Conservation (phyloP, 2,113 vertebrate genomes). For the Caranx ignobilis region DNA sequence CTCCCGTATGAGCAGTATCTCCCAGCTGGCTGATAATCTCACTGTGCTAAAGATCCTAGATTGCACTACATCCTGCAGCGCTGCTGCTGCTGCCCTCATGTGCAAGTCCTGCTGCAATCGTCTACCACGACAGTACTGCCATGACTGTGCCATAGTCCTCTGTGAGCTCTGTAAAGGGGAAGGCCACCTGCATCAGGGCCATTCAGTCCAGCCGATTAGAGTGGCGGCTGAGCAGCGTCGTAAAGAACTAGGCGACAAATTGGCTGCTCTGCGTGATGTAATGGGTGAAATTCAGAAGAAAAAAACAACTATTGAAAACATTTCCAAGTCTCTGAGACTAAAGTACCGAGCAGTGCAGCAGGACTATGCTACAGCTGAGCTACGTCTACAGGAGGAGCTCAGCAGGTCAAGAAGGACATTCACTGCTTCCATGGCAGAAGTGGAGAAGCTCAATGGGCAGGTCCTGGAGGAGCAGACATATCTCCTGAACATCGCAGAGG, state of each 20-base stretch:
- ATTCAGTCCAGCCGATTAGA: conserved; percentile 88
- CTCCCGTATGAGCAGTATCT: conserved; percentile 91
- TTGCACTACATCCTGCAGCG: conserved; percentile 86
- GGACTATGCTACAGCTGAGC: conserved; percentile 92
- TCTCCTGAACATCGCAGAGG: conserved; percentile 93
- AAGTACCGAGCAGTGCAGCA: conserved; percentile 92
- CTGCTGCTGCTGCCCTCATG: conserved; percentile 90
- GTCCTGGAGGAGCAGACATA: conserved; percentile 95
- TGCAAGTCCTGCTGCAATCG: conserved; percentile 91
- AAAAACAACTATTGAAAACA: conserved; percentile 88
- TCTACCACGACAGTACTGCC: conserved; percentile 93
- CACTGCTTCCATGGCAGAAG: conserved; percentile 88
- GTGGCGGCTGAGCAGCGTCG: conserved; percentile 91
- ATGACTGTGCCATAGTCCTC: conserved; percentile 87
- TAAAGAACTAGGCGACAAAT: conserved; percentile 87
- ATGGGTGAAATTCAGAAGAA: conserved; percentile 92
- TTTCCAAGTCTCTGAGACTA: conserved; percentile 88
- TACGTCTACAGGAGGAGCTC: conserved; percentile 92
- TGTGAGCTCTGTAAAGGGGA: conserved; percentile 91
- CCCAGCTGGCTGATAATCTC: conserved; percentile 94
- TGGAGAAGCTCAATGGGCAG: conserved; percentile 92
- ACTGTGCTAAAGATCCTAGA: conserved; percentile 97
- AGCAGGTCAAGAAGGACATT: conserved; percentile 91
- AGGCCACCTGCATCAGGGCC: conserved; percentile 86
- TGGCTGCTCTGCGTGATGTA: conserved; percentile 87